A percentile compares a stretch with the other conserved stretches of the same genome.
phyloP scores from a whole-genome alignment of 2,888 invertebrate genomes.

The Campoplex nolae region DNA sequence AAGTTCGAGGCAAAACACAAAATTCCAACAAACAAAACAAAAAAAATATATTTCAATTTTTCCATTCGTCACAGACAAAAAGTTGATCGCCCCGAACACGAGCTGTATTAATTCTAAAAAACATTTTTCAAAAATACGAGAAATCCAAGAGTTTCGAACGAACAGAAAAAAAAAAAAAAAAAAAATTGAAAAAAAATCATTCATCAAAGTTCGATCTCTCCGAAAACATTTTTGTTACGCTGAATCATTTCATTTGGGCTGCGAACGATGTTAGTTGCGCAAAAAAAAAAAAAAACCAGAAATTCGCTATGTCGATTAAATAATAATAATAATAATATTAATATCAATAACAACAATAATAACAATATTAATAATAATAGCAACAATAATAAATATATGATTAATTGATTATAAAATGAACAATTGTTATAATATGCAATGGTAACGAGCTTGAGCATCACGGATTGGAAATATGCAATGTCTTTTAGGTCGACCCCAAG shows the following conservation, averaged over 20 bases:
- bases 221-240: conserved; percentile 24
- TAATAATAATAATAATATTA: conserved; percentile 30
- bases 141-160: neutral
- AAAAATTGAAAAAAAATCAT: neutral
- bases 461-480: conserved; percentile 48
- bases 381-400: conserved; percentile 2
- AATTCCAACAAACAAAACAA: neutral
- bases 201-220: neutral
- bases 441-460: conserved; percentile 62
- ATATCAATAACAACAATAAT: conserved; percentile 38
- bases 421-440: conserved; percentile 49
- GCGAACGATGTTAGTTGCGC: conserved; percentile 13
- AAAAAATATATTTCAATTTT: neutral
- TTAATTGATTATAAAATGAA: conserved; percentile 31
- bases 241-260: conserved; percentile 20
- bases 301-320: conserved; percentile 61
- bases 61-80: neutral
- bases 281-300: conserved; percentile 48
- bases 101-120: neutral
- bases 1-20: neutral
- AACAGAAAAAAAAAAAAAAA: too few species aligned
- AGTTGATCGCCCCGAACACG: neutral
- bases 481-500: conserved; percentile 51
- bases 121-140: neutral
- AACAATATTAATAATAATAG: conserved; percentile 35